These are phyloP conservation scores for Dryadula phaetusa DNA, from an alignment of 2,888 invertebrate species.

Conservation along the genomic window DNA sequence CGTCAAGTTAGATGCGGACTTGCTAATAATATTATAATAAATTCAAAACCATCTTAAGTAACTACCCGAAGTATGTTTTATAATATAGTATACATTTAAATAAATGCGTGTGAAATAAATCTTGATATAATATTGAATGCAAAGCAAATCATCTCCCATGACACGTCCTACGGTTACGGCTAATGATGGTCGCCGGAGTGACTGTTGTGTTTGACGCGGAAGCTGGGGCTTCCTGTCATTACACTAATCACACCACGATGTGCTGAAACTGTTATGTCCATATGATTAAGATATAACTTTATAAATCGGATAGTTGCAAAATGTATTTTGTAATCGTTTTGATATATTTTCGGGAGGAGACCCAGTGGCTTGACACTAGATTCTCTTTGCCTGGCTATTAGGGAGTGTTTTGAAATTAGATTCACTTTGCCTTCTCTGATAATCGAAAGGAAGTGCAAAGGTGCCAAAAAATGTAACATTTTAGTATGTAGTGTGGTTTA, in stretches of 20 bases:
- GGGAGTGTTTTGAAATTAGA: too few relatives aligned
- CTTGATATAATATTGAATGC: conserved; percentile 22
- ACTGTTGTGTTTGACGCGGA: conserved; percentile 49
- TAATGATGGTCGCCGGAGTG: conserved; percentile 49
- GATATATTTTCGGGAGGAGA: too few relatives aligned
- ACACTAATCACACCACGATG: conserved; percentile 41
- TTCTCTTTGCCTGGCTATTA: too few relatives aligned
- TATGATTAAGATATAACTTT: conserved; percentile 6
- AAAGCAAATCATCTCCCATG: conserved; percentile 38
- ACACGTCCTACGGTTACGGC: conserved; percentile 23
- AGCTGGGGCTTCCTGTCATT: conserved; percentile 51
- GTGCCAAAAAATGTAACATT: too few relatives aligned
- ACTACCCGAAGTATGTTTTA: background rate
- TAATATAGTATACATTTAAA: too few relatives aligned
- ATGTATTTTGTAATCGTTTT: background rate
- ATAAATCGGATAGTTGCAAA: background rate
- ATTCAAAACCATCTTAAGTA: too few relatives aligned
- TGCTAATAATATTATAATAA: too few relatives aligned
- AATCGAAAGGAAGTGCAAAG: too few relatives aligned
- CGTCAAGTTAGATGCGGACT: too few relatives aligned
- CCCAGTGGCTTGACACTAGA: too few relatives aligned
- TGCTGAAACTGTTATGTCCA: conserved; percentile 3
- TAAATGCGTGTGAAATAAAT: background rate
- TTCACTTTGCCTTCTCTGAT: too few relatives aligned
- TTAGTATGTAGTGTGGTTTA: too few relatives aligned